A percentile compares a stretch with the other conserved stretches of the same genome.
Conservation (phyloP, 2,888 invertebrate species). For the Siphlonurus alternatus region DNA sequence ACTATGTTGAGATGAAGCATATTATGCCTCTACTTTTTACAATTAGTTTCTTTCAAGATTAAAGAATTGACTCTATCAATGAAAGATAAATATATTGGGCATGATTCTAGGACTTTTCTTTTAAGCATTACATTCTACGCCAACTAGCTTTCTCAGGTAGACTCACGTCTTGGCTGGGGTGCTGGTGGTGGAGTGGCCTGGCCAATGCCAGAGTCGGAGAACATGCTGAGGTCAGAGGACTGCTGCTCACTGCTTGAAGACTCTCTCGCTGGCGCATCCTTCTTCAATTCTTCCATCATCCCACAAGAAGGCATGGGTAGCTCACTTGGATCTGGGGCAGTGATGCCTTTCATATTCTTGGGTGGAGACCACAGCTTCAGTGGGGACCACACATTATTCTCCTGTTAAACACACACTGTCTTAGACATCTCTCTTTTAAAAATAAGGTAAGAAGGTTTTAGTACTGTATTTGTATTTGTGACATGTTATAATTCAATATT, state of each 20-base stretch:
- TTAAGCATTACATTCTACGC: too few relatives aligned
- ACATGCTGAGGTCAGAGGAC: not conserved
- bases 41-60: too few relatives aligned
- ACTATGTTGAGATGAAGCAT: too few relatives aligned
- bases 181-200: not conserved
- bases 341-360: not conserved
- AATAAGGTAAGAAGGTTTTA: not conserved
- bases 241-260: not conserved
- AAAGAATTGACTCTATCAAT: too few relatives aligned
- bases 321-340: not conserved
- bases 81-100: too few relatives aligned
- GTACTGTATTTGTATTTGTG: not conserved
- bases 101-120: too few relatives aligned
- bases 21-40: too few relatives aligned
- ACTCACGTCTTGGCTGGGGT: too few relatives aligned
- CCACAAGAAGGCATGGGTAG: not conserved
- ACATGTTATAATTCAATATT: not conserved
- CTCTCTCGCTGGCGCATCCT: not conserved
- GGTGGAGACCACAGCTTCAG: not conserved
- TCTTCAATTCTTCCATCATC: not conserved
- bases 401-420: not conserved
- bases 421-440: not conserved
- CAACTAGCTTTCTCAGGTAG: too few relatives aligned
- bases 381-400: not conserved
- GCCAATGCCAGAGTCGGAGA: constrained; percentile 1